Evolutionary conservation across 1,140 invertebrate species (phyloP).

Genomic region (Drosophila subobscura): DNA sequence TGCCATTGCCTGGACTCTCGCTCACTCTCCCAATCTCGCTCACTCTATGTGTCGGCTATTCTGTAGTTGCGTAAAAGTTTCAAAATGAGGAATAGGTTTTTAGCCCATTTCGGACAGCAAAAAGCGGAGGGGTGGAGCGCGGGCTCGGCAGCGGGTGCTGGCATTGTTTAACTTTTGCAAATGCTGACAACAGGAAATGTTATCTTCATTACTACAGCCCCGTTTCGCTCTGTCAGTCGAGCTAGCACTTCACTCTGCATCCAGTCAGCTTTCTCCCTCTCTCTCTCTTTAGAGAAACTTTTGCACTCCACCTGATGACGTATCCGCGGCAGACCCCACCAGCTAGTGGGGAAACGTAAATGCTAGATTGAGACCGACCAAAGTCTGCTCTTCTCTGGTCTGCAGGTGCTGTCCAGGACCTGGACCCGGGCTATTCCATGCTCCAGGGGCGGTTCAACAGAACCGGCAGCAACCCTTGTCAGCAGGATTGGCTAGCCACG

Average conservation of each 20-base stretch:
- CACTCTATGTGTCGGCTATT: neutral
- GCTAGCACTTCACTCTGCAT: slow-evolving; percentile 11
- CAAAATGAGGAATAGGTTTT: slow-evolving; percentile 43
- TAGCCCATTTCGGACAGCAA: slow-evolving; percentile 37
- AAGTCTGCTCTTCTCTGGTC: no score
- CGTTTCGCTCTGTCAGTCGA: slow-evolving; percentile 19
- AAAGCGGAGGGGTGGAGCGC: neutral
- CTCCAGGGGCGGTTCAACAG: no score
- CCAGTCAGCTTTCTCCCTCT: neutral
- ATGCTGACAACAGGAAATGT: slow-evolving; percentile 76
- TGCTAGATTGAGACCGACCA: neutral
- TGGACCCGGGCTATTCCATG: no score
- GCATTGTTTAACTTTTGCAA: slow-evolving; percentile 60
- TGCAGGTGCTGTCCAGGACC: neutral
- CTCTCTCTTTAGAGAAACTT: slow-evolving; percentile 25
- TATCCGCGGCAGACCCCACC: slow-evolving; percentile 1
- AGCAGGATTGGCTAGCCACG: no score
- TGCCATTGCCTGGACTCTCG: no score
- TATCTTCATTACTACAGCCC: slow-evolving; percentile 75
- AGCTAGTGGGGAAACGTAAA: neutral
- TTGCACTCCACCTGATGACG: slow-evolving; percentile 60
- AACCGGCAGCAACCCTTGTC: slow-evolving; percentile 10
- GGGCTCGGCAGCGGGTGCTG: neutral
- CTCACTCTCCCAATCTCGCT: neutral
- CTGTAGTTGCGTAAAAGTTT: slow-evolving; percentile 20